Evolutionary conservation across 2,888 invertebrate genomes (phyloP).

Genomic region (Malthinus seriepunctatus): DNA sequence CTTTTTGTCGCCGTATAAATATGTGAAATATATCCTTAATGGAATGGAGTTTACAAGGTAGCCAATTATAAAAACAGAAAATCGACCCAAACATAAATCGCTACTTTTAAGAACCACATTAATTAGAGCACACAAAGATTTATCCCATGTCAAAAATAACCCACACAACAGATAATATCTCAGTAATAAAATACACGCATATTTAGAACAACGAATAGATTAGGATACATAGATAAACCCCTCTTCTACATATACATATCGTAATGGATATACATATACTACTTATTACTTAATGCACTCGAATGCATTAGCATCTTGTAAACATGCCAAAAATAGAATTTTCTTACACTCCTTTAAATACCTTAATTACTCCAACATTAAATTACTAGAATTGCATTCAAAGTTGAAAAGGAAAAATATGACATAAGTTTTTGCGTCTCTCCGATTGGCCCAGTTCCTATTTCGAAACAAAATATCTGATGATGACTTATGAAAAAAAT

Average conservation of each 20-base stretch:
- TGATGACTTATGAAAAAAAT: too few species aligned
- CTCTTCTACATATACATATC: conserved; percentile 34
- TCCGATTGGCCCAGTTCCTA: too few species aligned
- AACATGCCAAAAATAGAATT: conserved; percentile 43
- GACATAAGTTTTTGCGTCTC: too few species aligned
- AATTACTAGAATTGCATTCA: background rate
- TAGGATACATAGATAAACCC: conserved; percentile 34
- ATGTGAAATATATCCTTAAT: conserved; percentile 26
- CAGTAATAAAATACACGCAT: conserved; percentile 53
- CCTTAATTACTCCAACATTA: conserved; percentile 5
- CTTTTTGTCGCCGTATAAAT: conserved; percentile 19
- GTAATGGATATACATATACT: conserved; percentile 41
- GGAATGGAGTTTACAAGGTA: conserved; percentile 30
- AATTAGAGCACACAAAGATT: conserved; percentile 52
- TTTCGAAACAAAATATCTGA: too few species aligned
- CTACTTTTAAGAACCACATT: conserved; percentile 47
- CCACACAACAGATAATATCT: conserved; percentile 54
- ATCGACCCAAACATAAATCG: conserved; percentile 36
- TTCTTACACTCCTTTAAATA: conserved; percentile 19
- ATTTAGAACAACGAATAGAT: conserved; percentile 48
- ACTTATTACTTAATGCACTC: conserved; percentile 45
- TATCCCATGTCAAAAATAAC: conserved; percentile 54
- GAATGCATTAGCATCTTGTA: conserved; percentile 37
- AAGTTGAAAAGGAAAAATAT: too few species aligned
- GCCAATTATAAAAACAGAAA: conserved; percentile 46